phyloP scores from a whole-genome alignment of 2,888 invertebrate genomes.

The Agonopterix subpropinquella region DNA sequence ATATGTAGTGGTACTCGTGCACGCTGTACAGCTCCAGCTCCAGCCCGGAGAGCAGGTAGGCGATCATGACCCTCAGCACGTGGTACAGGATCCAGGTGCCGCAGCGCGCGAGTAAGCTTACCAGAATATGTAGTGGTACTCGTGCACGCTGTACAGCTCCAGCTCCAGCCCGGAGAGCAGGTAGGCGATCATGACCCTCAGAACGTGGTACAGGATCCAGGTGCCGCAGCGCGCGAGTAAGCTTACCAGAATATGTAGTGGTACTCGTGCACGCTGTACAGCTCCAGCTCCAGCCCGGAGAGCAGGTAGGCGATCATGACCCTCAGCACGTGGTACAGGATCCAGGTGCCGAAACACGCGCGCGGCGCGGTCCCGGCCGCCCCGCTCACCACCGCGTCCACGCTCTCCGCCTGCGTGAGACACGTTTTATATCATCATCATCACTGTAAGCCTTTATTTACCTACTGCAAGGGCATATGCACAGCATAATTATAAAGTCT shows the following conservation, averaged over 20 bases:
- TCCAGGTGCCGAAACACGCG: slow-evolving; percentile 95
- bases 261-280: slow-evolving; percentile 97
- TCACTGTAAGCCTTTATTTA: no score
- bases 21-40: slow-evolving; percentile 96
- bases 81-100: slow-evolving; percentile 98
- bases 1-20: slow-evolving; percentile 97
- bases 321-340: slow-evolving; percentile 93
- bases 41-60: slow-evolving; percentile 94
- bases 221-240: no score
- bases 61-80: slow-evolving; percentile 91
- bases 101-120: slow-evolving; percentile 94
- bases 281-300: slow-evolving; percentile 95
- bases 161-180: slow-evolving; percentile 95
- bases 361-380: slow-evolving; percentile 41
- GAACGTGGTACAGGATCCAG: slow-evolving; percentile 94
- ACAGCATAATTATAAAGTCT: no score
- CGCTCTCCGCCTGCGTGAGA: slow-evolving; percentile 84
- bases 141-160: slow-evolving; percentile 96
- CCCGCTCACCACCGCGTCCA: slow-evolving; percentile 80
- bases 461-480: no score
- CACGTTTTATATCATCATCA: background rate
- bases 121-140: slow-evolving; percentile 98
- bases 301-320: slow-evolving; percentile 96
- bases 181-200: slow-evolving; percentile 95
- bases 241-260: slow-evolving; percentile 94